These are phyloP conservation scores for Caenorhabditis becei DNA, from an alignment of 2,888 invertebrate genomes.

Conservation along the genomic window DNA sequence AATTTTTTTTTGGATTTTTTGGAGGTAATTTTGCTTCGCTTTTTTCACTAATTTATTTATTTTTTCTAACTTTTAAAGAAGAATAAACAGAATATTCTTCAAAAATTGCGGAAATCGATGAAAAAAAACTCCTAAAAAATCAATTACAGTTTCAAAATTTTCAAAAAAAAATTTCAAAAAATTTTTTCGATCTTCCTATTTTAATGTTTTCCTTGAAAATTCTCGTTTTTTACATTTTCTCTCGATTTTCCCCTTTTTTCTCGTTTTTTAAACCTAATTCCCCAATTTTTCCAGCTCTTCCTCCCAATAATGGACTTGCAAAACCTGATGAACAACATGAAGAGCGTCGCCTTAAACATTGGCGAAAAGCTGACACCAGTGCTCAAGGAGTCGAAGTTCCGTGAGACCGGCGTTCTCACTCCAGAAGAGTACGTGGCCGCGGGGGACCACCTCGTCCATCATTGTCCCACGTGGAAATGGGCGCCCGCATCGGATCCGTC, in stretches of 20 bases:
- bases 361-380: slow-evolving; percentile 97
- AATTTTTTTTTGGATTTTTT: background rate
- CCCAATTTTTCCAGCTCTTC: slow-evolving; percentile 5
- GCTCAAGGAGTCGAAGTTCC: slow-evolving; percentile 91
- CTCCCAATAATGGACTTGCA: slow-evolving; percentile 87
- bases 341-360: slow-evolving; percentile 94
- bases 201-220: background rate
- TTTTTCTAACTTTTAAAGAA: too few relatives aligned
- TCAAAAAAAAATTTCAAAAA: slow-evolving; percentile 9
- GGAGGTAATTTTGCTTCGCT: too few relatives aligned
- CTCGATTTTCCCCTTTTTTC: background rate
- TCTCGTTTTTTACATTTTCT: background rate
- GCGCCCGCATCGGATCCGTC: slow-evolving; percentile 88
- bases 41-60: too few relatives aligned
- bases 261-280: background rate
- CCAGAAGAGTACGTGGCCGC: slow-evolving; percentile 98
- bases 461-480: slow-evolving; percentile 99
- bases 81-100: too few relatives aligned
- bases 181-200: too few relatives aligned
- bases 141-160: background rate
- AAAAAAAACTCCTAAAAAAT: too few relatives aligned
- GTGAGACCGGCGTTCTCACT: slow-evolving; percentile 97
- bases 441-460: slow-evolving; percentile 98
- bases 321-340: slow-evolving; percentile 94
- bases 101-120: too few relatives aligned